Percentiles rank a stretch among this genome's conserved stretches.
Conservation (phyloP, 2,113 vertebrate genomes). For the Arothron firmamentum region DNA sequence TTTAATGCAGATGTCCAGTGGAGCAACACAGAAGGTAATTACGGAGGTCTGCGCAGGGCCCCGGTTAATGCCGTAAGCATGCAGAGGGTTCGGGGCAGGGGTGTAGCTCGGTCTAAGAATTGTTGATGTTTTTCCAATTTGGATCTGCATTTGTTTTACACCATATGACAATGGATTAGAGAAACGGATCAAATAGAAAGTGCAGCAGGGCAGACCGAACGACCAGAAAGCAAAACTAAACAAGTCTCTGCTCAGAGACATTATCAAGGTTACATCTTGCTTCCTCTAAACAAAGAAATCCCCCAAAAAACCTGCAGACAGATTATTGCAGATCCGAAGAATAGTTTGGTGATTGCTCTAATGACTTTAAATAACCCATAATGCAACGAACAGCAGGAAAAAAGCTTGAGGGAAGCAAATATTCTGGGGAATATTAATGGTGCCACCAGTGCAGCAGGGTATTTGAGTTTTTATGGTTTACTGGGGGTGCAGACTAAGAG, state of each 20-base stretch:
- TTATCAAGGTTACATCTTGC: conserved; percentile 58
- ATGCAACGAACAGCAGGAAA: conserved; percentile 57
- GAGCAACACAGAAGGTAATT: too few species aligned
- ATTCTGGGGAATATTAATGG: conserved; percentile 33
- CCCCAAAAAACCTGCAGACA: conserved; percentile 51
- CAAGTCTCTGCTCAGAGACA: conserved; percentile 7
- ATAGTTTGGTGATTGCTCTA: conserved; percentile 65
- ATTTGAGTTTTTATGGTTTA: conserved; percentile 47
- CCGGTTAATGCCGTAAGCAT: too few species aligned
- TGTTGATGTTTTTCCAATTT: too few species aligned
- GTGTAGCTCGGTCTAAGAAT: too few species aligned
- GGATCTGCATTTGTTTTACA: too few species aligned
- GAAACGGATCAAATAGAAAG: too few species aligned
- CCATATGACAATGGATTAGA: too few species aligned
- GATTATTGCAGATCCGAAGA: conserved; percentile 63
- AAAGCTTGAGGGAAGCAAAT: conserved; percentile 40
- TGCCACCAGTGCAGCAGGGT: conserved; percentile 57
- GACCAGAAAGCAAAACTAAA: too few species aligned
- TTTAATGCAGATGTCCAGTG: too few species aligned
- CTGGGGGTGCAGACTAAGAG: conserved; percentile 11
- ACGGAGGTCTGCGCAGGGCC: too few species aligned
- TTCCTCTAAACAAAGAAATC: conserved; percentile 63
- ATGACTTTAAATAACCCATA: conserved; percentile 62
- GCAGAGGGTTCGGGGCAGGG: too few species aligned
- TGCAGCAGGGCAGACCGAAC: too few species aligned